phyloP scores from a whole-genome alignment of 2,797 vertebrate species.

The Scomberomorus guttatus region DNA sequence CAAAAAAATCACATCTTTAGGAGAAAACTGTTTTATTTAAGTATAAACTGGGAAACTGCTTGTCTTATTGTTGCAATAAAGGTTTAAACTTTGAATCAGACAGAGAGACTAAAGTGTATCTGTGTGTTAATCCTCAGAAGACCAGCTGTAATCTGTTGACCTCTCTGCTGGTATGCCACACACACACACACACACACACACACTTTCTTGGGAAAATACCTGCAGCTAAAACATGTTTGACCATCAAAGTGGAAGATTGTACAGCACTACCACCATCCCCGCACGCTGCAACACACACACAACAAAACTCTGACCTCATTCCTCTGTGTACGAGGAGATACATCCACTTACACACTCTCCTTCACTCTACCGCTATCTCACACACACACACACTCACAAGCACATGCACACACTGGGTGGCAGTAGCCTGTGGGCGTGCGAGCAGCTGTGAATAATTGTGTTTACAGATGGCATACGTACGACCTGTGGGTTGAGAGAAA shows the following conservation, averaged over 20 bases:
- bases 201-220: constrained; percentile 66
- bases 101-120: constrained; percentile 62
- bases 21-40: no score
- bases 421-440: constrained; percentile 65
- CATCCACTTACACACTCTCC: constrained; percentile 62
- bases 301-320: constrained; percentile 73
- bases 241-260: constrained; percentile 75
- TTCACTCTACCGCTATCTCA: constrained; percentile 41
- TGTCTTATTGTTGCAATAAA: constrained; percentile 13
- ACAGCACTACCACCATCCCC: constrained; percentile 43
- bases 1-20: no score
- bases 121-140: constrained; percentile 66
- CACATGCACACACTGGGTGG: constrained; percentile 53
- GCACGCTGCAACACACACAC: constrained; percentile 23
- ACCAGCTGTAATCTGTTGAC: constrained; percentile 70
- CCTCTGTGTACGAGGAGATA: constrained; percentile 52
- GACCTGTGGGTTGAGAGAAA: constrained; percentile 69
- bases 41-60: neutral
- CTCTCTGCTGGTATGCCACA: constrained; percentile 41
- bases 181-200: constrained; percentile 8
- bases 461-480: constrained; percentile 81
- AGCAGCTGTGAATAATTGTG: constrained; percentile 82
- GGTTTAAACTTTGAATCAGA: constrained; percentile 33
- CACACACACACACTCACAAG: constrained; percentile 17
- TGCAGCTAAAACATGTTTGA: constrained; percentile 74